Conservation (phyloP, 2,113 vertebrate genomes). For the Triplophysa tibetana region DNA sequence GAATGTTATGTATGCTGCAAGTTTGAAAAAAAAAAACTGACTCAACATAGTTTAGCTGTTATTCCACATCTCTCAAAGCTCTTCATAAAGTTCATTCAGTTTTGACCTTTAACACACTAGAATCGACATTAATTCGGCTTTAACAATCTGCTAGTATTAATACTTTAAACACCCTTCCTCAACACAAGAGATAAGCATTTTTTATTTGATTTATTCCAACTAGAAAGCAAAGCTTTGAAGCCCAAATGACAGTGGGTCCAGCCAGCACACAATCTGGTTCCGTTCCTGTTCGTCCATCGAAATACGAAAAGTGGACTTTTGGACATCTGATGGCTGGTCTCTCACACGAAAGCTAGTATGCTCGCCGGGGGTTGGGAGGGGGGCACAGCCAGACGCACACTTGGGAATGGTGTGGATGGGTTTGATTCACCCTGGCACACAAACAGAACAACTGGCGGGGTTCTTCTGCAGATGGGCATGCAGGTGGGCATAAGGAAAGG, state of each 20-base stretch:
- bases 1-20: too few relatives aligned
- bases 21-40: too few relatives aligned
- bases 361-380: conserved; percentile 3
- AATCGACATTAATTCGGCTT: too few relatives aligned
- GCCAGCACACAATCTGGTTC: conserved; percentile 29
- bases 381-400: conserved; percentile 54
- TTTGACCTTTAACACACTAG: too few relatives aligned
- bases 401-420: conserved; percentile 57
- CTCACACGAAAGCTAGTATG: conserved; percentile 20
- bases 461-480: conserved; percentile 75
- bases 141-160: too few relatives aligned
- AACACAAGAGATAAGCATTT: too few relatives aligned
- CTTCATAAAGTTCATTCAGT: too few relatives aligned
- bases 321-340: conserved; percentile 35
- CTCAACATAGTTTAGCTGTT: too few relatives aligned
- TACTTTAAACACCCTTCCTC: too few relatives aligned
- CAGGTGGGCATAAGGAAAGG: conserved; percentile 70
- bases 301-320: conserved; percentile 40
- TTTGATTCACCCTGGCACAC: conserved; percentile 72
- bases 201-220: neutral
- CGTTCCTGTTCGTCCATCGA: conserved; percentile 17
- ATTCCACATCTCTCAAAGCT: too few relatives aligned
- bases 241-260: neutral
- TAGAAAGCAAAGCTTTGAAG: conserved; percentile 19
- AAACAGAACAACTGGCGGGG: conserved; percentile 74